Evolutionary conservation across 2,797 vertebrate species (phyloP).

Genomic region (Perodicticus potto): DNA sequence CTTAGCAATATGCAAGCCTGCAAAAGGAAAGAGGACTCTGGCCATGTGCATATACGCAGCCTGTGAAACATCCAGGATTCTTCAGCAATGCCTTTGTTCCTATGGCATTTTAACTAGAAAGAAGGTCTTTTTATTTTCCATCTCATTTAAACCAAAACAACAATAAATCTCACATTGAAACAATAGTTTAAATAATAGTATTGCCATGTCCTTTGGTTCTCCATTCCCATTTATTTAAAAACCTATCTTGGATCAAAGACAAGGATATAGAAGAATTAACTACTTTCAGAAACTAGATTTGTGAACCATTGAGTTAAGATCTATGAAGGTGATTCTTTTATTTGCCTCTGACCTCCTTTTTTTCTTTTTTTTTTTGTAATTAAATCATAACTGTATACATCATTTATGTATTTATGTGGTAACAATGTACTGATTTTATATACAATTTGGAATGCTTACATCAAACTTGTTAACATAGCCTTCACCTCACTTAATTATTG

Average conservation of each 20-base stretch:
- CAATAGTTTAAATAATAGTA: constrained; percentile 53
- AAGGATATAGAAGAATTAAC: background rate
- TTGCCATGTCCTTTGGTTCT: constrained; percentile 66
- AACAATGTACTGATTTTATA: too few relatives aligned
- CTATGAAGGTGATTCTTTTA: constrained; percentile 30
- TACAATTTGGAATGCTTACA: too few relatives aligned
- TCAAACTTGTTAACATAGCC: too few relatives aligned
- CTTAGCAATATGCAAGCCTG: constrained; percentile 19
- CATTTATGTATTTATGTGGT: too few relatives aligned
- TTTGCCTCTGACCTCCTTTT: background rate
- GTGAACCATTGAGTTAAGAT: constrained; percentile 33
- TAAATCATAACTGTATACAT: too few relatives aligned
- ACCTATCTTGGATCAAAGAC: background rate
- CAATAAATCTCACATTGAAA: constrained; percentile 75
- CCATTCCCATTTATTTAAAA: constrained; percentile 72
- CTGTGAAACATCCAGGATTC: background rate
- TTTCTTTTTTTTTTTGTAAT: background rate
- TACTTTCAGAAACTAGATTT: constrained; percentile 44
- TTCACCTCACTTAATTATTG: too few relatives aligned
- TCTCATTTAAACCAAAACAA: constrained; percentile 58
- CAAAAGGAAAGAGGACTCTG: constrained; percentile 60
- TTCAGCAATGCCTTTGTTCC: constrained; percentile 53
- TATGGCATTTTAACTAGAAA: constrained; percentile 57
- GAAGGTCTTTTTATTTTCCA: constrained; percentile 63
- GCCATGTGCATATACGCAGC: background rate